Evolutionary conservation across 2,113 vertebrate genomes (phyloP).

Genomic region (Salvator merianae): DNA sequence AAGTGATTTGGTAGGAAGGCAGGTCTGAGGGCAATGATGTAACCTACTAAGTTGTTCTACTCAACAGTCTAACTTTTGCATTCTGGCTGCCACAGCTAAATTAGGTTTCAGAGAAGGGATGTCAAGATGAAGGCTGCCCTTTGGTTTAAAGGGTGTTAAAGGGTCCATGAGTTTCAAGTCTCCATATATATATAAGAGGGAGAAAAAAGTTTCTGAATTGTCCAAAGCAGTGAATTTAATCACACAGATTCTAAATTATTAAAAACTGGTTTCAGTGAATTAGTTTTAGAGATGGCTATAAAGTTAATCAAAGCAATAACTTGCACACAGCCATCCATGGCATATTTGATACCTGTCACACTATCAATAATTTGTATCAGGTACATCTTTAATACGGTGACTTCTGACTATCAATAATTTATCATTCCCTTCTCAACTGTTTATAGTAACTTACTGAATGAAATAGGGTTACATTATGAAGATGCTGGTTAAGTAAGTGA

Average conservation of each 20-base stretch:
- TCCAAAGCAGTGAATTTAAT: background rate
- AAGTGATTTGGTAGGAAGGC: no score
- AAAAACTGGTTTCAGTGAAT: constrained; percentile 11
- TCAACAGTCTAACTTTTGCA: no score
- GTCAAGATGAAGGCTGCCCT: background rate
- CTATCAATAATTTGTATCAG: constrained; percentile 18
- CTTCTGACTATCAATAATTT: constrained; percentile 12
- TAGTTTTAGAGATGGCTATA: background rate
- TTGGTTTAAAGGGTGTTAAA: background rate
- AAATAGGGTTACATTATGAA: background rate
- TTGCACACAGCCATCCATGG: background rate
- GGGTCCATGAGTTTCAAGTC: background rate
- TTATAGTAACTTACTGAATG: background rate
- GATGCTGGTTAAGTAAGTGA: background rate
- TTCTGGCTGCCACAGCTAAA: no score
- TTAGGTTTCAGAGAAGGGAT: background rate
- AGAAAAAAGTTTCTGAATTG: background rate
- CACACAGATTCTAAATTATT: background rate
- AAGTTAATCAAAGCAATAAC: constrained; percentile 17
- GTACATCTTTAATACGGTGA: background rate
- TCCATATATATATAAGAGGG: background rate
- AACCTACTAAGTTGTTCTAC: no score
- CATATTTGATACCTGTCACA: constrained; percentile 2
- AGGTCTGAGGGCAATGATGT: no score
- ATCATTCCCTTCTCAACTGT: background rate